Percentiles rank a stretch among this genome's conserved stretches.
These are phyloP conservation scores for Rhagium mordax DNA, from an alignment of 2,888 invertebrate species.

Conservation along the genomic window DNA sequence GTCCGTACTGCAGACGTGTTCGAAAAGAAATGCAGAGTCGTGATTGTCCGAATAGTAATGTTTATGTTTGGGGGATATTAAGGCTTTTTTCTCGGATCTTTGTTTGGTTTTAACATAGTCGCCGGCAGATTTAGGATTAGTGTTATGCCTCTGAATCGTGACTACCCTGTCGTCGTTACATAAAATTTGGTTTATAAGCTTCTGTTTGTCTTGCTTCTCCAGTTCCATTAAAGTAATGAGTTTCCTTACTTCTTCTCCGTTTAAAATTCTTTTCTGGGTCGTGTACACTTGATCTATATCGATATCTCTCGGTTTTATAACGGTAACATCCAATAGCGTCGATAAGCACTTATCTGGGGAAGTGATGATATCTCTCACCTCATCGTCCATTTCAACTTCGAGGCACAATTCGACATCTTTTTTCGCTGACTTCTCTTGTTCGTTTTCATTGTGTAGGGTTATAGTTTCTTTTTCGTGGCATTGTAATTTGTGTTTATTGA, in stretches of 20 bases:
- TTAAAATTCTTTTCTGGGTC: conserved; percentile 53
- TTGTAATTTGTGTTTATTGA: conserved; percentile 45
- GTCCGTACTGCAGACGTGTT: conserved; percentile 36
- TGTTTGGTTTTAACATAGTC: neutral
- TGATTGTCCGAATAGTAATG: neutral
- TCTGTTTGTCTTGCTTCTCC: conserved; percentile 34
- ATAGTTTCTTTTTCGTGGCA: conserved; percentile 40
- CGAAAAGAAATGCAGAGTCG: conserved; percentile 5
- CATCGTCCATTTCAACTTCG: conserved; percentile 65
- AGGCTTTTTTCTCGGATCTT: neutral
- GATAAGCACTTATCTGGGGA: conserved; percentile 59
- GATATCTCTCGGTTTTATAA: conserved; percentile 62
- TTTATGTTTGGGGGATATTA: neutral
- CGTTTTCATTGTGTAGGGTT: conserved; percentile 36
- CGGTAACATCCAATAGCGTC: conserved; percentile 64
- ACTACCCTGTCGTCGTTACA: neutral
- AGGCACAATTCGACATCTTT: conserved; percentile 61
- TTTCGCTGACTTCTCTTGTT: conserved; percentile 36
- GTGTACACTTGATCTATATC: conserved; percentile 48
- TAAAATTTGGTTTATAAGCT: conserved; percentile 53
- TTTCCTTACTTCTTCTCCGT: conserved; percentile 56
- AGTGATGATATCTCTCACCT: conserved; percentile 60
- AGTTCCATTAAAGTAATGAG: conserved; percentile 59
- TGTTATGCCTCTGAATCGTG: neutral
- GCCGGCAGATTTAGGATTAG: conserved; percentile 1